phyloP scores from a whole-genome alignment of 2,888 invertebrate genomes.

The Drosophila austrosaltans region DNA sequence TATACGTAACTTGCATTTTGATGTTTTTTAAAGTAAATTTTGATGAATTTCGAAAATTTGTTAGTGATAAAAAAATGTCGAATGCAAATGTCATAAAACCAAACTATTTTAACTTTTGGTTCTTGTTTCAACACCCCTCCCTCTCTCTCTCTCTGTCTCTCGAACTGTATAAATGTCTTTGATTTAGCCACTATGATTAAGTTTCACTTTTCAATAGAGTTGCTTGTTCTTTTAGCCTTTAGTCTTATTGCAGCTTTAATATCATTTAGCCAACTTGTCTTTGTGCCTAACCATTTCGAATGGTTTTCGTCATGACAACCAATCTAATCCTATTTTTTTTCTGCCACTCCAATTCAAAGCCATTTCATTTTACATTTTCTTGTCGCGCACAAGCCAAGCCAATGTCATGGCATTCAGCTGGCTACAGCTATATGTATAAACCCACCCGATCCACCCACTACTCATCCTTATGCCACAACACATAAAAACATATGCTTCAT shows the following conservation, averaged over 20 bases:
- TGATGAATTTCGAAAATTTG: too few species aligned
- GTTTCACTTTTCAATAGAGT: too few species aligned
- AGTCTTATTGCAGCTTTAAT: background rate
- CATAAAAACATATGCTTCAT: constrained; percentile 14
- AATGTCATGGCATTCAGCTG: constrained; percentile 57
- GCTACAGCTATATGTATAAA: background rate
- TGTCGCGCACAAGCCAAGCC: constrained; percentile 43
- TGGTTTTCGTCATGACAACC: constrained; percentile 31
- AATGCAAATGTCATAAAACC: too few species aligned
- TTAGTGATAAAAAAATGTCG: too few species aligned
- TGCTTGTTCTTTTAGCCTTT: too few species aligned
- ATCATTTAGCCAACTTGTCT: constrained; percentile 15
- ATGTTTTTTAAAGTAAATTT: too few species aligned
- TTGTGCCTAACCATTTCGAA: constrained; percentile 1
- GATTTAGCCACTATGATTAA: too few species aligned
- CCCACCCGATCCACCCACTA: background rate
- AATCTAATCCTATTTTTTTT: constrained; percentile 23
- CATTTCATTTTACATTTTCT: constrained; percentile 31
- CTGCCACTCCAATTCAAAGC: constrained; percentile 21
- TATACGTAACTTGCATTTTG: too few species aligned
- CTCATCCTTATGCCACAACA: background rate
- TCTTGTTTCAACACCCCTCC: too few species aligned
- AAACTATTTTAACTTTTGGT: too few species aligned
- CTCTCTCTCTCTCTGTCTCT: too few species aligned
- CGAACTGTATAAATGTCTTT: too few species aligned